Base-by-base conservation (phyloP, 2,888 invertebrate genomes). In the Drosophila niveifrons region DNA sequence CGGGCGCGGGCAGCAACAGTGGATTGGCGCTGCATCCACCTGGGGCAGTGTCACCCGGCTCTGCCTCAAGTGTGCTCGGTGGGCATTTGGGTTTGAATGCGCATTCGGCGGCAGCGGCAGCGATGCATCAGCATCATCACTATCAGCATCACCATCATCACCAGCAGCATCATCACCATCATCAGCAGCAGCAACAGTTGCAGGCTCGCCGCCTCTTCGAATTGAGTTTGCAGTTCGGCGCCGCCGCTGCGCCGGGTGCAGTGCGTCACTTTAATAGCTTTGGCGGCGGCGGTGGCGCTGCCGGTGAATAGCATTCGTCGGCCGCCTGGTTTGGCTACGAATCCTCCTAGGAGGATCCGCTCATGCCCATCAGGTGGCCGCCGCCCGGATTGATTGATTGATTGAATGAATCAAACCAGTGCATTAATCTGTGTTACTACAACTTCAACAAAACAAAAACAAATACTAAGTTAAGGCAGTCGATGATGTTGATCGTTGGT, bases 111-210 rank as follows among this genome's bases (percentile, higher is more conserved):
- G 83, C 91, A 34, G 91, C 91, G 66, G 83, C 91, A 34, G 91
- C 91, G 59, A 78, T 92, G 69, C 92, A 92, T 76, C 92, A 92
- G 66, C 92, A 92, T 69, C 92, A 90, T 75, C 92, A 92, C 56
- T 92, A 91, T 47, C 53, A 47, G 28, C 50, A 90, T 75, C 92
- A 91, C 56, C 92, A 91, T 46, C 91, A 92, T 67, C 92, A 91
- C 67, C 92, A 92, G 71, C 92, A 92, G 79, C 92, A 92, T 62
- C 92, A 92, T 55, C 92, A 92, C 59, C 93, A 92, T 65, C 92
- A 92, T 81, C 93, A 92, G 88, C 92, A 93, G 77, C 92, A 93
- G 71, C 93, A 93, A 70, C 93, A 93, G 85, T 77, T 93, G 74
- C 93, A 93, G 66, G 91, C 93, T 71, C 91, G 93, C 29, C 90